These are phyloP conservation scores for Sapayoa aenigma DNA, from an alignment of 2,113 vertebrate species.

Conservation along the genomic window DNA sequence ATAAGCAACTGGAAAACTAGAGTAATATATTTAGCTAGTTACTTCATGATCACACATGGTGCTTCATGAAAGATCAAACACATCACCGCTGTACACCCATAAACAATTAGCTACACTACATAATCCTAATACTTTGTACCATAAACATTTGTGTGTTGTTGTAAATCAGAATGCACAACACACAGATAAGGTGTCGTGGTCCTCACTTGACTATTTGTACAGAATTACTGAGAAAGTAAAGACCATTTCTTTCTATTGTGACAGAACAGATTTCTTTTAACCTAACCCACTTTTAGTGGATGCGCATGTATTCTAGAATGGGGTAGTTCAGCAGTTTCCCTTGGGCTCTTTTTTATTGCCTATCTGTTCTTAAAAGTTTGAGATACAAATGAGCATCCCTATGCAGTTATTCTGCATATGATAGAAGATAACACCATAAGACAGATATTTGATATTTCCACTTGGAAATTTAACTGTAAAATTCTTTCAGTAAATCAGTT, in stretches of 20 bases:
- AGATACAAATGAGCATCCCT: not conserved
- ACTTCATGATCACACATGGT: not conserved
- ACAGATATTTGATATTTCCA: not conserved
- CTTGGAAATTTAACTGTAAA: not conserved
- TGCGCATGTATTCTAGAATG: not conserved
- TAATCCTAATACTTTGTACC: not conserved
- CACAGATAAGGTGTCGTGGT: not conserved
- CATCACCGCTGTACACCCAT: not conserved
- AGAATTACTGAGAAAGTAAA: not conserved
- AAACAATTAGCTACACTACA: not conserved
- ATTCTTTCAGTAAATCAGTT: conserved; percentile 1
- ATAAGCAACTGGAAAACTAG: not conserved
- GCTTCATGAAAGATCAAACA: not conserved
- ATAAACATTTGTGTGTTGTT: not conserved
- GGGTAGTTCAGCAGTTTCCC: not conserved
- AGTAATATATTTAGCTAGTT: not conserved
- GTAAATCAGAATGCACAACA: not conserved
- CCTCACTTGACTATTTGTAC: not conserved
- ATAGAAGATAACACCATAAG: not conserved
- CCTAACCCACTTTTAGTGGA: not conserved
- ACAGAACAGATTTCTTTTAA: not conserved
- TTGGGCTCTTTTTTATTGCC: not conserved
- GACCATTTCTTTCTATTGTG: not conserved
- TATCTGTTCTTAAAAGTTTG: not conserved
- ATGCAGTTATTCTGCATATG: not conserved